These are phyloP conservation scores for Mixornis gularis DNA, from an alignment of 2,113 vertebrate genomes.

Conservation along the genomic window DNA sequence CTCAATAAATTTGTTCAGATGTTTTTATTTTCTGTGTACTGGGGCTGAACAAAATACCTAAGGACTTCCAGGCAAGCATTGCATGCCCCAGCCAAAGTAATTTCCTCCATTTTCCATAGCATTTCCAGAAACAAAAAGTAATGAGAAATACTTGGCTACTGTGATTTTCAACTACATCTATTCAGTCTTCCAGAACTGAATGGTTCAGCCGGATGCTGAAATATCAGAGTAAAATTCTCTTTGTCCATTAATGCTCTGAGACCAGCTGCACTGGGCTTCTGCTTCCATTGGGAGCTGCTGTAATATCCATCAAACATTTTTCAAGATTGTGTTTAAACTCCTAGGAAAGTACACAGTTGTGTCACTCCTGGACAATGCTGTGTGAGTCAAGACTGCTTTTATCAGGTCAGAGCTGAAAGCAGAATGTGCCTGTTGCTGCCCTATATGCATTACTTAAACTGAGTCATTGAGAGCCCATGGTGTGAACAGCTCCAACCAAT, in stretches of 20 bases:
- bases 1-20: background rate
- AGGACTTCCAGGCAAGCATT: background rate
- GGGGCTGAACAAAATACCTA: conserved; percentile 8
- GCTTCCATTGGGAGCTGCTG: background rate
- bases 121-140: background rate
- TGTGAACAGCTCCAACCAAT: background rate
- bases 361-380: background rate
- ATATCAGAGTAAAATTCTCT: background rate
- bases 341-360: background rate
- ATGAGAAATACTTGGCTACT: background rate
- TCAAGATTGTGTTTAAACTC: background rate
- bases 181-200: background rate
- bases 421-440: background rate
- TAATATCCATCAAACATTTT: background rate
- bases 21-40: background rate
- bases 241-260: background rate
- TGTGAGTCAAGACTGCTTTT: background rate
- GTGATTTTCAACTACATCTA: background rate
- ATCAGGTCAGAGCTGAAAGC: background rate
- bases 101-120: background rate
- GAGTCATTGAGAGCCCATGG: background rate
- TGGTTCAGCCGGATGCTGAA: background rate
- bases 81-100: background rate
- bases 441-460: fast-evolving
- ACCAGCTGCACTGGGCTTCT: background rate